Evolutionary conservation across 2,113 vertebrate species (phyloP), one percentile per base, ranked within the genome.

Genomic region (Cavia porcellus): DNA sequence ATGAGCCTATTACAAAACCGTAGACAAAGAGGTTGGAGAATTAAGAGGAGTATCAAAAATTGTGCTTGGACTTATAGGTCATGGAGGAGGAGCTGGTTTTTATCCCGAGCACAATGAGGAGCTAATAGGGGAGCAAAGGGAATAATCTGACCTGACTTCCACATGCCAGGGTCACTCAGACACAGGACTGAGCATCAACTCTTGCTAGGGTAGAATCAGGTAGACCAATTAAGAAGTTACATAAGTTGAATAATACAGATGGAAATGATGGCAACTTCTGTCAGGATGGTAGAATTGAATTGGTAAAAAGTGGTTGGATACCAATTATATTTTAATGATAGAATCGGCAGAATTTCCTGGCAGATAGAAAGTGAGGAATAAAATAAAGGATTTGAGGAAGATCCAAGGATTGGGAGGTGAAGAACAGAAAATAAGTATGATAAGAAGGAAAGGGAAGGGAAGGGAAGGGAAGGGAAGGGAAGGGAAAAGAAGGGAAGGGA

Each of bases 341-440:
- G 28, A 94, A 81, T 42, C 83, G 30, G 59, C 6, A 45, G 47
- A 20, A 47, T 85, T 62, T 90, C 22, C 38, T 86, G 64, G 35
- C 55, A 66, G 28, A 79, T 59, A 85, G 28, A 92, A 94, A 38
- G 35, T 55, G 30, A 72, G 11, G 45, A 10, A n/a, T 42, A 79
- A 96, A 89, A 79, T 42, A 35, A 93, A 86, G 52, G 89, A 90
- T 55, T 86, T 28, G 13, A 94, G 82, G 50, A 87, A 64, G n/a
- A 88, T 35, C 3, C 9, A 86, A 95, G 25, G 24, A 79, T 88
- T 89, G 5, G 35, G 22, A 52, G 7, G 47, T 86, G 42, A 92
- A 13, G 57, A 82, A 82, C 42, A 66, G 28, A 92, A 55, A n/a
- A 7, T 50, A 72, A 85, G 22, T 47, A 68, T 12, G 42, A 22